Evolutionary conservation across 2,113 vertebrate species (phyloP), one percentile per base, ranked within the genome.

Genomic region (Hypomesus transpacificus): DNA sequence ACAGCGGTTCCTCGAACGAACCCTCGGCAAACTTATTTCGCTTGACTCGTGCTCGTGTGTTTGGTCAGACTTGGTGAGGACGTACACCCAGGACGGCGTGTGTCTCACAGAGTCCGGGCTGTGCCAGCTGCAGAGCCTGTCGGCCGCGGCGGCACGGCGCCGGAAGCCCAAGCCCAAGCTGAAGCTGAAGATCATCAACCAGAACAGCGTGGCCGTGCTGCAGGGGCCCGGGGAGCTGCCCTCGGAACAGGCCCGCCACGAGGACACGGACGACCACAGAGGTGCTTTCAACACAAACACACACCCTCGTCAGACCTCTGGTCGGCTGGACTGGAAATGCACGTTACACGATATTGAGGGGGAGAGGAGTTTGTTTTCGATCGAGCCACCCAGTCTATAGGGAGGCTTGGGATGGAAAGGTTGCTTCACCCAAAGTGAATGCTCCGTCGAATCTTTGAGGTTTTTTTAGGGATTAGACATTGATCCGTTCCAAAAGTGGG

Each of bases 151-250:
- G 2, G 94, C 95, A 0, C 92, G 96, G 69, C 95, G 94, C 86
- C 95, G 96, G 77, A 94, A 96, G 75, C 92, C 94, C 61, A 98
- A 98, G 84, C 97, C 97, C 68, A 99, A 99, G 89, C 91, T 99
- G 78, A 98, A 98, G 80, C 88, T 99, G 86, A 98, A 97, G 90
- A 98, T 99, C 84, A 98, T 98, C 80, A 98, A 98, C 88, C 97
- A 98, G 90, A 98, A 97, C 88, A 99, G 96, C 39, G 97, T 99
- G 84, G 95, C 97, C n/a, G 97, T 98, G 73, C 94, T 99, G 79
- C 97, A 98, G 88, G 94, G 95, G 22, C 95, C 94, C 17, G 88
- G 94, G 58, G 96, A 98, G 76, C 90, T 90, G 34, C 94, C 94
- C n/a, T 94, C 92, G 31, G 96, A 98, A 58, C 93, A 93, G 73